Percentiles rank a stretch among this genome's conserved stretches.
phyloP scores from a whole-genome alignment of 2,797 vertebrate species.

The Manis crassicaudata region DNA sequence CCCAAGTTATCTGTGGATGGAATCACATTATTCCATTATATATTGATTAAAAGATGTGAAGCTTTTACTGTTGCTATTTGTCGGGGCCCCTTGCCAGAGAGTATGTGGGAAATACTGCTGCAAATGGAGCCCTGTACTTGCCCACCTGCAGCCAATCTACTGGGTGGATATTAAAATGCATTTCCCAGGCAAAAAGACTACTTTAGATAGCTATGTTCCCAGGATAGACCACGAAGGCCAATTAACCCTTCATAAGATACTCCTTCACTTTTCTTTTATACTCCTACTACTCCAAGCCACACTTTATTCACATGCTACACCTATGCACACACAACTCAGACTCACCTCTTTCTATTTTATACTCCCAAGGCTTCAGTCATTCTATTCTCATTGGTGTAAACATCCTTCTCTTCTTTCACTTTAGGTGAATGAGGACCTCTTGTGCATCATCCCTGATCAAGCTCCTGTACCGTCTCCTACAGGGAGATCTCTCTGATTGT shows the following conservation, averaged over 20 bases:
- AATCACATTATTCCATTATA: slow-evolving; percentile 83
- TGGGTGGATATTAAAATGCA: background rate
- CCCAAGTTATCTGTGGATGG: slow-evolving; percentile 67
- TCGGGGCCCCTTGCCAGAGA: slow-evolving; percentile 75
- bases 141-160: background rate
- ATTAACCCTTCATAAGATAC: background rate
- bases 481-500: background rate
- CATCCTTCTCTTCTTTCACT: background rate
- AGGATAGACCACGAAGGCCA: background rate
- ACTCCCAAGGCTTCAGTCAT: background rate
- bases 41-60: slow-evolving; percentile 80
- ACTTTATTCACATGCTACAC: background rate
- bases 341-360: background rate
- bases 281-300: background rate
- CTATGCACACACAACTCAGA: background rate
- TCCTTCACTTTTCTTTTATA: background rate
- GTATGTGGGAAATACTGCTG: slow-evolving; percentile 73
- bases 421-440: background rate
- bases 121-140: background rate
- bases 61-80: slow-evolving; percentile 79
- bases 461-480: background rate
- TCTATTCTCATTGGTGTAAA: background rate
- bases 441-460: background rate
- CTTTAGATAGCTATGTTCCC: background rate
- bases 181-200: background rate